A percentile compares a stretch with the other conserved stretches of the same genome.
Evolutionary conservation across 2,797 vertebrate genomes (phyloP).

Genomic region (Pseudochirops corinnae): DNA sequence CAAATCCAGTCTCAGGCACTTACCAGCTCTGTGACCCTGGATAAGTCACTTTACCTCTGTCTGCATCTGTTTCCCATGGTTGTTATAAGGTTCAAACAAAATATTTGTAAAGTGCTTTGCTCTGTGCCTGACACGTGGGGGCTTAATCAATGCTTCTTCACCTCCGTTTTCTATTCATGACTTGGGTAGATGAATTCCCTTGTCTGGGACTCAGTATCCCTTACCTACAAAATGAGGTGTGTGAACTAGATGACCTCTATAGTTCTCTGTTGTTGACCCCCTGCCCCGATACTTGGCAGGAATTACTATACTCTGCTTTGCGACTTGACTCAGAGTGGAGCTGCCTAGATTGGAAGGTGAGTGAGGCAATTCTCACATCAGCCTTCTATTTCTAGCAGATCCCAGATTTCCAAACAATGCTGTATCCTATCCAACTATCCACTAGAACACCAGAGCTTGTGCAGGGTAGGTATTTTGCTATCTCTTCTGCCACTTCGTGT

Average conservation of each 20-base stretch:
- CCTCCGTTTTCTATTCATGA: background rate
- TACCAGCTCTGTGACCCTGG: background rate
- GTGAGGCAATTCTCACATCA: background rate
- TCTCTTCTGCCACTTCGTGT: background rate
- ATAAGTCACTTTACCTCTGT: background rate
- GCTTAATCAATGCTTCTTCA: background rate
- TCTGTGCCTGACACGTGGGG: background rate
- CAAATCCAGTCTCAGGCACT: background rate
- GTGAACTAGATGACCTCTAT: background rate
- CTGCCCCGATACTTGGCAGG: background rate
- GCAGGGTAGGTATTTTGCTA: background rate
- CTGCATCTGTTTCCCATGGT: background rate
- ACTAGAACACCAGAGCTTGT: background rate
- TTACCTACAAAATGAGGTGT: background rate
- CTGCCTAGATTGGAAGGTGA: background rate
- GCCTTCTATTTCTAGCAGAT: constrained; percentile 1
- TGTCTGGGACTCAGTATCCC: background rate
- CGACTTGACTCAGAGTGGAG: background rate
- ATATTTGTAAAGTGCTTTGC: background rate
- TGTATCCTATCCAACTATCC: background rate
- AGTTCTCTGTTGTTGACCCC: background rate
- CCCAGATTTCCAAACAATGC: background rate
- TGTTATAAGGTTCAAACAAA: background rate
- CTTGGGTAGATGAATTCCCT: background rate
- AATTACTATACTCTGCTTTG: background rate